A percentile compares a stretch with the other conserved stretches of the same genome.
phyloP scores from a whole-genome alignment of 2,113 vertebrate genomes.

The Psittacara wagleri region DNA sequence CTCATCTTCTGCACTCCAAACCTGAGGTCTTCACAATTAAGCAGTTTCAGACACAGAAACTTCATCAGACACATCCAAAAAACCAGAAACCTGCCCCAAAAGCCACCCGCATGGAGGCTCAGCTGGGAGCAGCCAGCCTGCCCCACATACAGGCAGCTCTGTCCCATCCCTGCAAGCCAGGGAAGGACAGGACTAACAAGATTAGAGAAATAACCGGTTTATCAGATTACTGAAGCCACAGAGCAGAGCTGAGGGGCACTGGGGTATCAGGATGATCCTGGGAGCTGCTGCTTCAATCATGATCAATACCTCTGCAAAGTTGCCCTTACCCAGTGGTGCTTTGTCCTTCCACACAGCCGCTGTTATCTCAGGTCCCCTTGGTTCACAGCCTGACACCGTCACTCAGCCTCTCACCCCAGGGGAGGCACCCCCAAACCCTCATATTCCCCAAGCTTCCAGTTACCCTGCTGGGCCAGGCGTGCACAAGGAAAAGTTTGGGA shows the following conservation, averaged over 20 bases:
- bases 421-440: neutral
- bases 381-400: neutral
- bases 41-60: neutral
- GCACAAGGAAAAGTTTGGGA: neutral
- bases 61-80: neutral
- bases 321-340: rapidly evolving
- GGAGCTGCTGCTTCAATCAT: neutral
- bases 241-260: neutral
- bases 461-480: rapidly evolving
- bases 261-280: neutral
- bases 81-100: neutral
- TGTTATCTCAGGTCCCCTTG: neutral
- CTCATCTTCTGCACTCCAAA: neutral
- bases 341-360: neutral
- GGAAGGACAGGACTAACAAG: neutral
- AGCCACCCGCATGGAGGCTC: rapidly evolving
- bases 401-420: rapidly evolving
- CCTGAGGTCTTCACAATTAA: neutral
- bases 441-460: neutral
- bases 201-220: neutral
- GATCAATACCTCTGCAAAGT: neutral
- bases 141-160: neutral
- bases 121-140: neutral
- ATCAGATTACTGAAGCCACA: neutral
- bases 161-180: neutral